phyloP scores from a whole-genome alignment of 2,113 vertebrate species.

The Carassius auratus region DNA sequence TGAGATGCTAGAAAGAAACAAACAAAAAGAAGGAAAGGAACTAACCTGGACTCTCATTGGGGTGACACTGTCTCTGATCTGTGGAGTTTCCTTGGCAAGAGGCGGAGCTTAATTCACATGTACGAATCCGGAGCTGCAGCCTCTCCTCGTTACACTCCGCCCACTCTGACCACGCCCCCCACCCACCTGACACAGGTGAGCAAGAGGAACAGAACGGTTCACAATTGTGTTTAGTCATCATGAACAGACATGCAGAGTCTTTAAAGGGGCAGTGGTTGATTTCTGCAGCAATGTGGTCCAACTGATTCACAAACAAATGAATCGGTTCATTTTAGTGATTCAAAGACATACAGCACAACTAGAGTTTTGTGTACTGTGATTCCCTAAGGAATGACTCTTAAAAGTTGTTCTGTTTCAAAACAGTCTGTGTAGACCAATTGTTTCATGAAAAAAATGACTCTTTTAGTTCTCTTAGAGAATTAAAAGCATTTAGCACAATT shows the following conservation, averaged over 20 bases:
- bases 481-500: too few relatives aligned
- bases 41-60: slow-evolving; percentile 86
- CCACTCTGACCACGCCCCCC: slow-evolving; percentile 91
- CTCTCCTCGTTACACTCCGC: slow-evolving; percentile 85
- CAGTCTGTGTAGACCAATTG: too few relatives aligned
- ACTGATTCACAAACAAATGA: too few relatives aligned
- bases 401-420: too few relatives aligned
- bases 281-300: too few relatives aligned
- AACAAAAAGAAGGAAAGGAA: slow-evolving; percentile 4
- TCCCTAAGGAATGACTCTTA: too few relatives aligned
- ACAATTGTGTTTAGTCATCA: not conserved
- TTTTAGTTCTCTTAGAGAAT: too few relatives aligned
- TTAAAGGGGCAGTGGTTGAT: not conserved
- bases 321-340: not conserved
- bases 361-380: too few relatives aligned
- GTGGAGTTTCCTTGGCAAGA: slow-evolving; percentile 88
- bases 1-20: too few relatives aligned
- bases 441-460: too few relatives aligned
- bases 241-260: not conserved
- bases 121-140: slow-evolving; percentile 81
- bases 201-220: not conserved
- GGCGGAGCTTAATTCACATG: slow-evolving; percentile 72
- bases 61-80: slow-evolving; percentile 81
- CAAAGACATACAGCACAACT: too few relatives aligned
- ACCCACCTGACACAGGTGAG: slow-evolving; percentile 76